Percentiles rank a stretch among this genome's conserved stretches.
phyloP scores from a whole-genome alignment of 1,140 invertebrate genomes.

The Dinothrombium tinctorium region DNA sequence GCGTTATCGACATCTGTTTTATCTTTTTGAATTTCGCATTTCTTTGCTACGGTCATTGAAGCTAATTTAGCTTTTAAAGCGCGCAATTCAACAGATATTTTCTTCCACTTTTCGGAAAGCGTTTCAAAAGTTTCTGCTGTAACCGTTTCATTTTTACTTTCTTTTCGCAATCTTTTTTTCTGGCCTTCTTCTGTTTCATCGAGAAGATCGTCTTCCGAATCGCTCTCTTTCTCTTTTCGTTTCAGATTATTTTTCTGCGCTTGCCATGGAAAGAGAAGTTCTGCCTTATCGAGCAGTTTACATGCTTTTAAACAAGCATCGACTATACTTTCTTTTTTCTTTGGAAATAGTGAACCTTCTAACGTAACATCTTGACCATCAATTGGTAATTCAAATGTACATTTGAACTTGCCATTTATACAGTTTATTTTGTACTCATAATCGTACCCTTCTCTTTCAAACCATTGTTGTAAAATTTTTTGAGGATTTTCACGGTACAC shows the following conservation, averaged over 20 bases:
- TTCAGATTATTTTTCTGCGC: constrained; percentile 2
- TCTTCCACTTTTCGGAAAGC: constrained; percentile 8
- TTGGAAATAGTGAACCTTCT: constrained; percentile 1
- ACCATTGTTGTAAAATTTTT: constrained; percentile 11
- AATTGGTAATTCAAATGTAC: constrained; percentile 9
- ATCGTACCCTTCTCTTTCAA: constrained; percentile 10
- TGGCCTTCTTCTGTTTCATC: constrained; percentile 9
- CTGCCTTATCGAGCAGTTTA: constrained; percentile 10
- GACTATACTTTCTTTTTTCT: constrained; percentile 11
- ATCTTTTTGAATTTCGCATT: not conserved
- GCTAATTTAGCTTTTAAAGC: constrained; percentile 7
- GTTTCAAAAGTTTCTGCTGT: constrained; percentile 5
- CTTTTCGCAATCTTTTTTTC: constrained; percentile 2
- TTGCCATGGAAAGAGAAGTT: constrained; percentile 12
- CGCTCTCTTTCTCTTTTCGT: not conserved
- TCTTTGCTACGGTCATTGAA: not conserved
- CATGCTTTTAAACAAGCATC: constrained; percentile 9
- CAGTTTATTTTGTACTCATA: constrained; percentile 9
- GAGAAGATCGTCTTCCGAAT: constrained; percentile 4
- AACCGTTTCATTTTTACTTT: constrained; percentile 1
- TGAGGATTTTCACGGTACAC: constrained; percentile 9
- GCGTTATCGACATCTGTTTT: not conserved
- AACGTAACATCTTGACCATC: constrained; percentile 9
- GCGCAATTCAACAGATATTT: constrained; percentile 8
- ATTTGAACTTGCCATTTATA: constrained; percentile 8